Evolutionary conservation across 2,888 invertebrate species (phyloP), one percentile per base, ranked within the genome.

Genomic region (Thereva nobilitata): DNA sequence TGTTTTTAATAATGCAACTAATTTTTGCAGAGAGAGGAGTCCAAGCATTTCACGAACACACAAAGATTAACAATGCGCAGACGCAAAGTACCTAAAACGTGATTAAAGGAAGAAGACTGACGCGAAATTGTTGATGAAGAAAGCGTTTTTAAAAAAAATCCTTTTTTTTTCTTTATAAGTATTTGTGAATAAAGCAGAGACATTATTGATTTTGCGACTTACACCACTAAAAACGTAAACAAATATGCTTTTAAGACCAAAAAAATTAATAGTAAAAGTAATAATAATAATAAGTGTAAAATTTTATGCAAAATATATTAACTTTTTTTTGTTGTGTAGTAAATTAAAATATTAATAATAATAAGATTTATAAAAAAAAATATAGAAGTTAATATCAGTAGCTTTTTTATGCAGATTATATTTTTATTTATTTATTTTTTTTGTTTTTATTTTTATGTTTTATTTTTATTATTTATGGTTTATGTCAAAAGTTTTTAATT

Each of bases 191-290:
- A 42, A 59, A 59, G 59, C 47, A 69, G 54, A 69, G 65, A 69
- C 67, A 69, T 63, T 65, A 59, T 67, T 67, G 75, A 74, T 73
- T 74, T 76, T 78, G 78, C 75, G 76, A 78, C 78, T 79, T 75
- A 78, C 79, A 78, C 79, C 78, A 78, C 73, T 37, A 47, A 47
- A 40, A 47, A 59, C 35, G 49, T 49, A 40, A 59, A 59, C 59
- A 59, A 55, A 66, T 23, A 23, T 23, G 23, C 23, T 23, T 23
- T 23, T 23, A 23, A 23, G 23, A 23, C 23, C 23, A 23, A 23
- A 23, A 23, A 54, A 42, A 54, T 64, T 64, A 54, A 53, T 65
- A 53, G 64, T 65, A 65, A 65, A 45, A 65, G 55, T 41, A 54
- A 38, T 65, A 65, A 54, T 65, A 65, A 64, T 47, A 47, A 49